These are phyloP conservation scores for Hippocampus guttulatus DNA, from an alignment of 2,113 vertebrate species.

Conservation along the genomic window DNA sequence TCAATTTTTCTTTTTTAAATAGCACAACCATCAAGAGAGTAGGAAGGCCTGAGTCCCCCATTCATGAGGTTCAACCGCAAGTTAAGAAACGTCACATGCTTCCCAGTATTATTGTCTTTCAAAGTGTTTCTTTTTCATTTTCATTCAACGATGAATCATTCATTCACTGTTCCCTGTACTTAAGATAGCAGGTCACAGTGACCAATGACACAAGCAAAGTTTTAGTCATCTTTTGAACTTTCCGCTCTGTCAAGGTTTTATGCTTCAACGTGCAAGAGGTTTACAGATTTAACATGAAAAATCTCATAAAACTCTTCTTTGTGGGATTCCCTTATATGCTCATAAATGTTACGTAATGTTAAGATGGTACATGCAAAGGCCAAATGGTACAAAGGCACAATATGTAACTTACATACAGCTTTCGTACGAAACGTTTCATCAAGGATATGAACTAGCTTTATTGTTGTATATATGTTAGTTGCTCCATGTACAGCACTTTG, in stretches of 20 bases:
- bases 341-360: conserved; percentile 2
- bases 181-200: conserved; percentile 39
- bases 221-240: conserved; percentile 27
- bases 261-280: conserved; percentile 9
- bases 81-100: conserved; percentile 11
- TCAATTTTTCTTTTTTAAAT: conserved; percentile 4
- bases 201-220: conserved; percentile 28
- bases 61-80: conserved; percentile 19
- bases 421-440: not conserved
- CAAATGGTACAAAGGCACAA: not conserved
- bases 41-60: conserved; percentile 4
- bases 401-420: not conserved
- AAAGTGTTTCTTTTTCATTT: not conserved
- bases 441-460: not conserved
- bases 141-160: conserved; percentile 36
- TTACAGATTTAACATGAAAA: conserved; percentile 14
- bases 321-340: not conserved
- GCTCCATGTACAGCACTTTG: too few species aligned
- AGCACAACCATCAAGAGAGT: conserved; percentile 43
- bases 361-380: not conserved
- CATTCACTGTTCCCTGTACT: conserved; percentile 26
- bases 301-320: conserved; percentile 15
- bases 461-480: too few species aligned
- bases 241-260: conserved; percentile 37
- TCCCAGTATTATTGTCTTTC: too few species aligned